Evolutionary conservation across 2,113 vertebrate species (phyloP), one percentile per base, ranked within the genome.

Genomic region (Brachyistius frenatus): DNA sequence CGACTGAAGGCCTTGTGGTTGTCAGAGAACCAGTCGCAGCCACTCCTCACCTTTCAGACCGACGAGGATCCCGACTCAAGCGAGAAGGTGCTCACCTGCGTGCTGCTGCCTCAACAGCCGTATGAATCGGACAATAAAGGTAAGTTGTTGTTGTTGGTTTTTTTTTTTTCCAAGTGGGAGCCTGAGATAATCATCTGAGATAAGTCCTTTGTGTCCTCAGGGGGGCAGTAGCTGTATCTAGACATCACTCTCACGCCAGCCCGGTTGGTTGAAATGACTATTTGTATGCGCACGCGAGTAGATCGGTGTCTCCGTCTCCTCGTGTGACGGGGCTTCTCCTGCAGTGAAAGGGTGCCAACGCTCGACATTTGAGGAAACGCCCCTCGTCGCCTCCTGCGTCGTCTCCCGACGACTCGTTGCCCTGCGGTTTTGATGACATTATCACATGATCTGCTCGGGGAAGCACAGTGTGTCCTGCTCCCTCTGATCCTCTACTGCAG

Each of bases 11-110:
- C 98, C 57, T 93, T 99, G 68, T 99, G 98, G 98, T 88, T 99
- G 86, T 99, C 98, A 4, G 98, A 99, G 92, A 99, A 99, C 95
- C 98, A 99, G 95, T 98, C 98, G 3, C 97, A 99, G 88, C 97
- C 98, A 13, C 94, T 99, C 81, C 97, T 99, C 85, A 97, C 96
- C 0, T 99, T 99, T 89, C 98, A 99, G 95, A 97, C 96, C 0
- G 98, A 99, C 35, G 89, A 94, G 69, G 97, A 98, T 84, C 93
- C 91, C 2, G 92, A 95, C 84, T 95, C 96, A 0, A 95, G 97
- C 55, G 97, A 98, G 91, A 98, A 98, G 88, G 96, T 99, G 84
- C 95, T 99, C 91, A 99, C 98, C 4, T 99, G 98, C 53, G 98
- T 99, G 57, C 94, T 99, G 81, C 95, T 99, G 90, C 98, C 98